Conservation (phyloP, 2,113 vertebrate genomes). For the Megaptera novaeangliae region DNA sequence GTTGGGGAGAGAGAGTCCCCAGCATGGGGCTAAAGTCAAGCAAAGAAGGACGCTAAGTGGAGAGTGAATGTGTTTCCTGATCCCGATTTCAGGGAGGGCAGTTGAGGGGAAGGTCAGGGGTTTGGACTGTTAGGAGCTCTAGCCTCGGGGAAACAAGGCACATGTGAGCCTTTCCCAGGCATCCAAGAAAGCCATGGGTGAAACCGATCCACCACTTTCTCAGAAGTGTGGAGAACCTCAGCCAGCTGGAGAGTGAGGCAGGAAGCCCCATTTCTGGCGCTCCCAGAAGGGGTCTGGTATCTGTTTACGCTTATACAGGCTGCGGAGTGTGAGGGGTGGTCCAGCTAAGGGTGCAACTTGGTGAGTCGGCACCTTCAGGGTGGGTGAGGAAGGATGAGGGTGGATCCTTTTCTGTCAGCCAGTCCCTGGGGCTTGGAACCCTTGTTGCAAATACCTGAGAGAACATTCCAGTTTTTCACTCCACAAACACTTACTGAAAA, state of each 20-base stretch:
- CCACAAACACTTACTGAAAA: background rate
- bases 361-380: background rate
- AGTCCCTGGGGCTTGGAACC: background rate
- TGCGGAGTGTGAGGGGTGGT: background rate
- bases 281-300: background rate
- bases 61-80: background rate
- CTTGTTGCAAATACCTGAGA: background rate
- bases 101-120: background rate
- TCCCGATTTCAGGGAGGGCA: background rate
- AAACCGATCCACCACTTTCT: background rate
- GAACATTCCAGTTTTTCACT: background rate
- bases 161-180: background rate
- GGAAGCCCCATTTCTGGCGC: background rate
- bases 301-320: background rate
- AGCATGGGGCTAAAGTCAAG: background rate
- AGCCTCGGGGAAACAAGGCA: background rate
- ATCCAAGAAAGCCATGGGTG: background rate
- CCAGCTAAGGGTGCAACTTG: background rate
- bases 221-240: background rate
- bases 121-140: background rate
- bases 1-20: background rate
- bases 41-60: background rate
- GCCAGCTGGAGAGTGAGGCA: background rate
- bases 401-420: background rate
- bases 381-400: background rate